Evolutionary conservation across 2,113 vertebrate genomes (phyloP), one percentile per base, ranked within the genome.

Genomic region (Tragelaphus buxtoni): DNA sequence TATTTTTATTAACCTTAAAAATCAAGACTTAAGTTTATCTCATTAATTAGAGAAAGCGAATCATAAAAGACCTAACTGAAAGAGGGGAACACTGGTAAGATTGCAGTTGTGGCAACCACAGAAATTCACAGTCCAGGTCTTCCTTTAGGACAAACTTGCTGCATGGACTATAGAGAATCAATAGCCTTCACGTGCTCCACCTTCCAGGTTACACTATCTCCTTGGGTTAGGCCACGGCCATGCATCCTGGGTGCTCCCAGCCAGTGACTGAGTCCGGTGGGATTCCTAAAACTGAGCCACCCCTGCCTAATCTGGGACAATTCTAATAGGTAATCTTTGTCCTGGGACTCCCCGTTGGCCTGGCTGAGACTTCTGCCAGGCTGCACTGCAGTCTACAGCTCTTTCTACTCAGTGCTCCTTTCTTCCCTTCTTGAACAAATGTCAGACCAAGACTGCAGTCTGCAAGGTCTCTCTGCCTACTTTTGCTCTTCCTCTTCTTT

Each of bases 1-100:
- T 77, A 69, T 42, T 77, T 81, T 79, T 24, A 90, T 61, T 13
- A 60, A 42, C 26, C 6, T 88, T 89, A 12, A 92, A 96, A 85
- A 74, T 74, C 55, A 82, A 17, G 18, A 89, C 4, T 35, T 88
- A 47, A 74, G 18, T 86, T 61, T 69, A 45, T 28, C 18, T 49
- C 32, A 49, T 58, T 58, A 77, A 72, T 89, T 69, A 26, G 42
- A 60, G 24, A 79, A 61, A 83, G 80, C 0, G 35, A 65, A 76
- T 65, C 42, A 84, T 10, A 72, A 28, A 47, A 42, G 10, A 11
- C 7, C 5, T 60, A 77, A 58, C 18, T 80, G 74, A 58, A 65
- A 65, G 3, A 77, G 77, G 86, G n/a, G 9, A 32, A 32, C 4
- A 24, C 3, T 39, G 47, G 8, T 32, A 45, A 56, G 42, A 69